Evolutionary conservation across 23 tunicate species (phyloP), one percentile per base, ranked within the genome.

Genomic region (Clavelina lepadiformis): DNA sequence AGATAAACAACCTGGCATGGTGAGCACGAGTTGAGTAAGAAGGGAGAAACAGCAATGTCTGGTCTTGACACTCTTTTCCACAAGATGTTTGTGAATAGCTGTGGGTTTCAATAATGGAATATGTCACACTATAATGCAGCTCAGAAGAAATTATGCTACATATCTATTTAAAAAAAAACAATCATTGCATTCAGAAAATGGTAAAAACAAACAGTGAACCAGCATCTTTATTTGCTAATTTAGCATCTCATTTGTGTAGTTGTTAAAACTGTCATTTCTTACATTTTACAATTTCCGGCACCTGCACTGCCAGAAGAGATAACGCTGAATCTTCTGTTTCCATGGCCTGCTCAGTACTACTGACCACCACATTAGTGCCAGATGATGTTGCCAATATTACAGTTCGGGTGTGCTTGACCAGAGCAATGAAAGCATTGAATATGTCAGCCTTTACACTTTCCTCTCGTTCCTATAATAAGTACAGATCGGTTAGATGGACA

Each of bases 1-100:
- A 0, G 89, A 63, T 47, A 89, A 31, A 60, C 97, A 89, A 28
- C 89, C 97, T n/a, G 97, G 97, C 38, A 89, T 29, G 33, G 97
- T 69, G 65, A 75, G 51, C 15, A 70, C 74, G 38, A 89, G 83
- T 35, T 89, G 89, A 20, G 75, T 82, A 28, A 89, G 83, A 30
- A 89, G 46, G 8, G 83, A 65, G 65, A 89, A 89, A 54, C 97
- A 89, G 36, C 83, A 81, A 0, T 89, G 89, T 2, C 97, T 82
- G 0, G 97, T 89, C 47, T 81, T 81, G 19, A 81, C 53, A 63
- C 84, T 89, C 35, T 81, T 81, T 35, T 89, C 97, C 6, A 21
- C 30, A 11, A 89, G 76, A 54, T 89, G 88, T 38, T 78, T 77
- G 24, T 89, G 77, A 20, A 89, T 24, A 45, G 89, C 97, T 89